Conservation (phyloP, 2,113 vertebrate genomes). For the Campylomormyrus numenius region DNA sequence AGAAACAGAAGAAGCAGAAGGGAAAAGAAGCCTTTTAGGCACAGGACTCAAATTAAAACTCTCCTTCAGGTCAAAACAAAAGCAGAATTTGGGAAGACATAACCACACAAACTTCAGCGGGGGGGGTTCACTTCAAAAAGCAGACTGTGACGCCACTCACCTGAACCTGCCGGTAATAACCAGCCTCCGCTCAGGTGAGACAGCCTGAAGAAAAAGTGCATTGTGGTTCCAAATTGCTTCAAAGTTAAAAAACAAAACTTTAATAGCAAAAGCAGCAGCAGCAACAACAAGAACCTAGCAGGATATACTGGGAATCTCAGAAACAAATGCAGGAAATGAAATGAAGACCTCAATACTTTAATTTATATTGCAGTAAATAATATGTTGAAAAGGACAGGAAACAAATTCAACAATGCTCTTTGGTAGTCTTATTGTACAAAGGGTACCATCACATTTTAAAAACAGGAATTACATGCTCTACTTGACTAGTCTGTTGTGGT, state of each 20-base stretch:
- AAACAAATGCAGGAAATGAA: background rate
- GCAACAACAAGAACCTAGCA: background rate
- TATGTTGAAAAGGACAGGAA: background rate
- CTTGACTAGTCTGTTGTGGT: slow-evolving; percentile 84
- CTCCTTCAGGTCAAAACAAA: background rate
- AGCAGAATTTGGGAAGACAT: background rate
- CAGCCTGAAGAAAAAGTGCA: background rate
- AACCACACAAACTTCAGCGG: background rate
- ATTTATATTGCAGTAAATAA: background rate
- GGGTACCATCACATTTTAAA: slow-evolving; percentile 43
- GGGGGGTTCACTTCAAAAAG: background rate
- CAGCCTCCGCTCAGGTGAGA: background rate
- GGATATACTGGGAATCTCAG: background rate
- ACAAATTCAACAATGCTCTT: slow-evolving; percentile 30
- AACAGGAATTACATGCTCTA: slow-evolving; percentile 68
- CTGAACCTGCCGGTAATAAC: background rate
- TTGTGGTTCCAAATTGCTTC: background rate
- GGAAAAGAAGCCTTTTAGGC: background rate
- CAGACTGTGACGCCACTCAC: background rate
- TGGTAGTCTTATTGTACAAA: slow-evolving; percentile 52
- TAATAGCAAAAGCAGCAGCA: background rate
- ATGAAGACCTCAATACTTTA: background rate
- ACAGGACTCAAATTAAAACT: background rate
- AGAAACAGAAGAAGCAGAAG: background rate
- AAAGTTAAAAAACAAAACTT: background rate